A percentile compares a stretch with the other conserved stretches of the same genome.
Evolutionary conservation across 2,888 invertebrate species (phyloP).

Genomic region (Apodemia hepburni): DNA sequence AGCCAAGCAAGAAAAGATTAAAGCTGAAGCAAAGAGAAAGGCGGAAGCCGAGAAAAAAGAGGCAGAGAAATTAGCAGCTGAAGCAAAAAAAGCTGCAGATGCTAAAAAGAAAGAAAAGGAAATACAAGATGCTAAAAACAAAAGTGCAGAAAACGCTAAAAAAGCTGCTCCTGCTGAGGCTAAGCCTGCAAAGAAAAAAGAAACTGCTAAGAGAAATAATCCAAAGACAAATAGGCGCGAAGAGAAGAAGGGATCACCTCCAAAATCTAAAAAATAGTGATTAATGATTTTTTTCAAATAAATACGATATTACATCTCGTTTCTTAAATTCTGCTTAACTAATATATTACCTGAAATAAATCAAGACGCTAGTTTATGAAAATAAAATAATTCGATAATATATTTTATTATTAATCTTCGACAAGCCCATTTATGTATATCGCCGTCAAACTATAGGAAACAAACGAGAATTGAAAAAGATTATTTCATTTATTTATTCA

Average conservation of each 20-base stretch:
- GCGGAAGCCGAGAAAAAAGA: constrained; percentile 37
- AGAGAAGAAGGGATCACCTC: constrained; percentile 22
- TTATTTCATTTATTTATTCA: too few relatives aligned
- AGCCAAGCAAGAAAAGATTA: constrained; percentile 43
- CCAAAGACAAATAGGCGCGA: constrained; percentile 19
- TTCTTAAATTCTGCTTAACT: background rate
- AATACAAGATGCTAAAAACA: constrained; percentile 24
- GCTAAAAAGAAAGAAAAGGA: constrained; percentile 27
- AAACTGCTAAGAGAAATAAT: constrained; percentile 24
- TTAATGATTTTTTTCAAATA: background rate
- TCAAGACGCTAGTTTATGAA: too few relatives aligned
- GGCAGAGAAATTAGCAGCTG: constrained; percentile 27
- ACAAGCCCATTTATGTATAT: background rate
- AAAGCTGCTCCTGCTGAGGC: constrained; percentile 22
- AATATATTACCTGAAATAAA: background rate
- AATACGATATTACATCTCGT: background rate
- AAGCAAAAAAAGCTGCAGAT: constrained; percentile 23
- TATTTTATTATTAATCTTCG: background rate
- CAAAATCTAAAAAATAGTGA: constrained; percentile 25
- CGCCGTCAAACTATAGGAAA: background rate
- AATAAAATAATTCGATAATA: background rate
- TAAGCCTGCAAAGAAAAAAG: constrained; percentile 27
- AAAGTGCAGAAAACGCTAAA: constrained; percentile 28
- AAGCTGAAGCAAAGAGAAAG: constrained; percentile 41
- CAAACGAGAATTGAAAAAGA: too few relatives aligned